Conservation (phyloP, 2,797 vertebrate genomes). For the Yasuhikotakia modesta region DNA sequence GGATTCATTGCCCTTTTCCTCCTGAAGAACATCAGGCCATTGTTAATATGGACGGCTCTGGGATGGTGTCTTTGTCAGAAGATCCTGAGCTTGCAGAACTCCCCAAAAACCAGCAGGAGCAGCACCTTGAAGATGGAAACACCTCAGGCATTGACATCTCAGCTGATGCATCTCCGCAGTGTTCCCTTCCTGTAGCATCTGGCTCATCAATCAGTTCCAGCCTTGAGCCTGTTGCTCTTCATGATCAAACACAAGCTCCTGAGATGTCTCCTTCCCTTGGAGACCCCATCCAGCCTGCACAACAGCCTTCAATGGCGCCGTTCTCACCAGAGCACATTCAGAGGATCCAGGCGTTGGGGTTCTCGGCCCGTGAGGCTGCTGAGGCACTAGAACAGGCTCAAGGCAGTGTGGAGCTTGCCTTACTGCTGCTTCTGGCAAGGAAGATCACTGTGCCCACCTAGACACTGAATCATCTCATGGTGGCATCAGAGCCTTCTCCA, state of each 20-base stretch:
- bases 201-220: slow-evolving; percentile 63
- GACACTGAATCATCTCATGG: slow-evolving; percentile 51
- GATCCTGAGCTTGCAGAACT: slow-evolving; percentile 67
- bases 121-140: slow-evolving; percentile 66
- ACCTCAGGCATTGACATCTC: slow-evolving; percentile 65
- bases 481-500: slow-evolving; percentile 36
- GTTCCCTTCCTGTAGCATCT: slow-evolving; percentile 61
- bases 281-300: slow-evolving; percentile 54
- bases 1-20: slow-evolving; percentile 36
- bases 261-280: slow-evolving; percentile 47
- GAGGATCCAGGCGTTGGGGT: slow-evolving; percentile 88
- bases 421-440: slow-evolving; percentile 91
- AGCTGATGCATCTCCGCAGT: slow-evolving; percentile 60
- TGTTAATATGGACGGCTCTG: slow-evolving; percentile 37
- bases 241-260: slow-evolving; percentile 50
- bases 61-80: slow-evolving; percentile 53
- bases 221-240: slow-evolving; percentile 51
- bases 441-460: slow-evolving; percentile 93
- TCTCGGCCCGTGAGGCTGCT: slow-evolving; percentile 85
- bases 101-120: slow-evolving; percentile 67
- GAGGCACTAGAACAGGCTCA: slow-evolving; percentile 88
- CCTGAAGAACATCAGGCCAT: slow-evolving; percentile 47
- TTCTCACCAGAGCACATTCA: slow-evolving; percentile 83
- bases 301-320: slow-evolving; percentile 61
- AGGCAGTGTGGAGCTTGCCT: slow-evolving; percentile 89